A percentile compares a stretch with the other conserved stretches of the same genome.
Evolutionary conservation across 2,113 vertebrate species (phyloP).

Genomic region (Speoplatyrhinus poulsoni): DNA sequence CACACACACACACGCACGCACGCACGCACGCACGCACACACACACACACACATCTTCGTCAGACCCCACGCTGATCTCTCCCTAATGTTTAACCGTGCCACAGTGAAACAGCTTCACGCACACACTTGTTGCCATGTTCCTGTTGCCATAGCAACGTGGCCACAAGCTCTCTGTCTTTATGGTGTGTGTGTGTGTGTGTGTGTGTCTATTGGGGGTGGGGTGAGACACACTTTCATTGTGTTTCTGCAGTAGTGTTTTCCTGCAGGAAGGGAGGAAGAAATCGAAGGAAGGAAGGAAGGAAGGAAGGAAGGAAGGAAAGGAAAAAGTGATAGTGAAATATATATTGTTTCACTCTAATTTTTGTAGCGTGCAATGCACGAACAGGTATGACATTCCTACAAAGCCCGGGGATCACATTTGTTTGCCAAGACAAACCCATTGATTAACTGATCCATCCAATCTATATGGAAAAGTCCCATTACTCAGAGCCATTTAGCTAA

Average conservation of each 20-base stretch:
- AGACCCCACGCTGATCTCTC: conserved; percentile 28
- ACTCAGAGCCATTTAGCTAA: conserved; percentile 31
- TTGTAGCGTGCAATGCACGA: background rate
- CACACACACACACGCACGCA: background rate
- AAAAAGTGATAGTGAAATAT: too few species aligned
- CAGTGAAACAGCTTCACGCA: conserved; percentile 41
- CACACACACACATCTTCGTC: conserved; percentile 7
- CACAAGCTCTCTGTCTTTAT: conserved; percentile 34
- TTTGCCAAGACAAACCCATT: conserved; percentile 40
- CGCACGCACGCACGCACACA: background rate
- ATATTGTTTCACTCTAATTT: background rate
- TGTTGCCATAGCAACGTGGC: conserved; percentile 69
- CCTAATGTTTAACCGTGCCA: conserved; percentile 28
- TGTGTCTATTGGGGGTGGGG: conserved; percentile 20
- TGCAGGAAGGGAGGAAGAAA: too few species aligned
- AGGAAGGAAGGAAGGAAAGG: background rate
- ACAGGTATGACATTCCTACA: conserved; percentile 3
- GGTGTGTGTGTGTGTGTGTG: conserved; percentile 33
- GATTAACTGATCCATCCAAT: conserved; percentile 36
- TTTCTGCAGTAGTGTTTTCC: background rate
- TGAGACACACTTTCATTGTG: conserved; percentile 3
- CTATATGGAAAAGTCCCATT: conserved; percentile 47
- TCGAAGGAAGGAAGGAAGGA: background rate
- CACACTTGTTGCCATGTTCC: conserved; percentile 32
- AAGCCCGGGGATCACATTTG: conserved; percentile 19